Percentiles rank a stretch among this genome's conserved stretches.
These are phyloP conservation scores for Patella caerulea DNA, from an alignment of 2,888 invertebrate species.

Conservation along the genomic window DNA sequence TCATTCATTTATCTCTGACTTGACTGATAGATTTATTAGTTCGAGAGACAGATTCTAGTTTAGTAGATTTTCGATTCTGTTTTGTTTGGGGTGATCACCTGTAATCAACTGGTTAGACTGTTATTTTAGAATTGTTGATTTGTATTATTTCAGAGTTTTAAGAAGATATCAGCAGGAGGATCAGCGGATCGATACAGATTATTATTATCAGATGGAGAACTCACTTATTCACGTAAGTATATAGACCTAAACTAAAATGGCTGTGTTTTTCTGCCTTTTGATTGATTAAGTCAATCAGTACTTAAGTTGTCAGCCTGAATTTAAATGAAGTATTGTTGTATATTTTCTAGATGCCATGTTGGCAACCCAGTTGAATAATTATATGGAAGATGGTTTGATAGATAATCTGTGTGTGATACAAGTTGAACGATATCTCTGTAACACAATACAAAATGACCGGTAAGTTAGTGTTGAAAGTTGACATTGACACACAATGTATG, in stretches of 20 bases:
- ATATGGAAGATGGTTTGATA: constrained; percentile 79
- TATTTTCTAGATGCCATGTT: constrained; percentile 85
- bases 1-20: too few species aligned
- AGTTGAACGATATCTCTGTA: constrained; percentile 86
- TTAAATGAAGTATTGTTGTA: neutral
- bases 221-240: constrained; percentile 72
- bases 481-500: too few species aligned
- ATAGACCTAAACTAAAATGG: too few species aligned
- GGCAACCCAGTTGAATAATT: constrained; percentile 84
- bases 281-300: too few species aligned
- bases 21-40: too few species aligned
- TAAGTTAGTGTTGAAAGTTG: constrained; percentile 24
- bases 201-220: constrained; percentile 88
- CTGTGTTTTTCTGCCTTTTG: too few species aligned
- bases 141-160: constrained; percentile 56
- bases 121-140: constrained; percentile 12
- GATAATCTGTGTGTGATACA: constrained; percentile 83
- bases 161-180: constrained; percentile 57
- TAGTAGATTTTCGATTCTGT: too few species aligned
- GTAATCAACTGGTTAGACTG: neutral
- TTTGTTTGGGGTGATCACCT: too few species aligned
- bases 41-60: too few species aligned
- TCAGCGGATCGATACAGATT: constrained; percentile 82
- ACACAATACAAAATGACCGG: constrained; percentile 79
- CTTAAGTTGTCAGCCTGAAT: too few species aligned